These are phyloP conservation scores for Zootoca vivipara DNA, from an alignment of 2,113 vertebrate genomes.

Conservation along the genomic window DNA sequence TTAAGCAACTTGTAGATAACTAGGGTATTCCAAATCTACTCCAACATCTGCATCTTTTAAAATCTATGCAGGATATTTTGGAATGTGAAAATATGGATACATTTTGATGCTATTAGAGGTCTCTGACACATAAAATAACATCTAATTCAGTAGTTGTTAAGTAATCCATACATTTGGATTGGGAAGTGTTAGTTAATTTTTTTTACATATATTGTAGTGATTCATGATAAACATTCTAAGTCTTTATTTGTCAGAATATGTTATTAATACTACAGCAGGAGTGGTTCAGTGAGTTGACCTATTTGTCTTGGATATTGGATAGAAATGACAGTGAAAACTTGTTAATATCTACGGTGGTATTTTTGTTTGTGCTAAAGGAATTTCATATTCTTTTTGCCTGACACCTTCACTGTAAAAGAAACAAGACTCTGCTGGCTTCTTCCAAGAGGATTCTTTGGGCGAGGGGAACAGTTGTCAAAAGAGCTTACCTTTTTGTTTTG, in stretches of 20 bases:
- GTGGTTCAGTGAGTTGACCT: not conserved
- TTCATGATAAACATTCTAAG: not conserved
- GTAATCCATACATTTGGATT: conserved; percentile 37
- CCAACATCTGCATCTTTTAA: conserved; percentile 47
- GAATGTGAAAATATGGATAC: conserved; percentile 26
- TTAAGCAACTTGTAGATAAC: conserved; percentile 5
- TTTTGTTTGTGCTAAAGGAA: not conserved
- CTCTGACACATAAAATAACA: not conserved
- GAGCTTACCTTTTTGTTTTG: not conserved
- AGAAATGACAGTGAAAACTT: not conserved
- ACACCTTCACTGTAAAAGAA: not conserved
- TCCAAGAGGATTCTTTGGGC: not conserved
- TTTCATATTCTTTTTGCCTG: not conserved
- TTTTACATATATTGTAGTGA: not conserved
- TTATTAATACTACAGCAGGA: not conserved
- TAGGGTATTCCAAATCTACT: conserved; percentile 34
- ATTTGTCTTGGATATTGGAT: not conserved
- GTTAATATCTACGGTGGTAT: not conserved
- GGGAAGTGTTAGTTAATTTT: not conserved
- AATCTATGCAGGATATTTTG: conserved; percentile 28
- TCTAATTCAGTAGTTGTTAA: not conserved
- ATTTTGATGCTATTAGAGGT: conserved; percentile 5
- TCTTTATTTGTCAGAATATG: not conserved
- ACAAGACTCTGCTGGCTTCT: not conserved
- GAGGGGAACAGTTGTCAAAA: conserved; percentile 31